Evolutionary conservation across 2,113 vertebrate species (phyloP).

Genomic region (Pangasianodon gigas): DNA sequence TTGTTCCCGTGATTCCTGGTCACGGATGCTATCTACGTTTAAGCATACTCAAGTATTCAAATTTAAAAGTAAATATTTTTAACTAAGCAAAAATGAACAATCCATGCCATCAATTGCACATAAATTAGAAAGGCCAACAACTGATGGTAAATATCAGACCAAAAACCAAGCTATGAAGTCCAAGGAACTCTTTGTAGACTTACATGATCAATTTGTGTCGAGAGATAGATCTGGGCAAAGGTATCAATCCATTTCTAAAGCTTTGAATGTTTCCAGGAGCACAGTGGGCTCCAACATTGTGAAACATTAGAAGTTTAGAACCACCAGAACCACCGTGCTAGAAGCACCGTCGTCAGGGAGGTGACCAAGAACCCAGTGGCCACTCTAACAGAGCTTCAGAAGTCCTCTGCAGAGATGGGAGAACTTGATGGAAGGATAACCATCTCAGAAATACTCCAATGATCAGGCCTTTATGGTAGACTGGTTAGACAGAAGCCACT

Average conservation of each 20-base stretch:
- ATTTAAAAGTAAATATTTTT: too few species aligned
- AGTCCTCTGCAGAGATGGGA: too few species aligned
- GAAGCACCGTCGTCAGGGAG: not conserved
- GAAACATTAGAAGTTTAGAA: not conserved
- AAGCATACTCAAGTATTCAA: too few species aligned
- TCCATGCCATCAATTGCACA: too few species aligned
- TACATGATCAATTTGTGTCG: not conserved
- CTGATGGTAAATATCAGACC: too few species aligned
- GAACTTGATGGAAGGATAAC: not conserved
- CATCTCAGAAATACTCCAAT: not conserved
- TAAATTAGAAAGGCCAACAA: too few species aligned
- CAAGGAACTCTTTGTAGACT: not conserved
- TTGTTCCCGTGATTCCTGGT: too few species aligned
- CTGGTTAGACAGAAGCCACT: too few species aligned
- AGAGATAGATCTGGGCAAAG: not conserved
- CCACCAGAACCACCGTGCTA: not conserved
- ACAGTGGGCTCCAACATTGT: not conserved
- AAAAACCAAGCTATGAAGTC: not conserved
- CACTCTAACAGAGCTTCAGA: not conserved
- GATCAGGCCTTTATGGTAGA: not conserved
- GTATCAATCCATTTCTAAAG: not conserved
- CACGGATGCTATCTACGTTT: too few species aligned
- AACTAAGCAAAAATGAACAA: too few species aligned
- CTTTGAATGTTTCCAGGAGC: not conserved
- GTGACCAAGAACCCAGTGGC: not conserved